These are phyloP conservation scores for Eupithecia subumbrata DNA, from an alignment of 2,888 invertebrate species.

Conservation along the genomic window DNA sequence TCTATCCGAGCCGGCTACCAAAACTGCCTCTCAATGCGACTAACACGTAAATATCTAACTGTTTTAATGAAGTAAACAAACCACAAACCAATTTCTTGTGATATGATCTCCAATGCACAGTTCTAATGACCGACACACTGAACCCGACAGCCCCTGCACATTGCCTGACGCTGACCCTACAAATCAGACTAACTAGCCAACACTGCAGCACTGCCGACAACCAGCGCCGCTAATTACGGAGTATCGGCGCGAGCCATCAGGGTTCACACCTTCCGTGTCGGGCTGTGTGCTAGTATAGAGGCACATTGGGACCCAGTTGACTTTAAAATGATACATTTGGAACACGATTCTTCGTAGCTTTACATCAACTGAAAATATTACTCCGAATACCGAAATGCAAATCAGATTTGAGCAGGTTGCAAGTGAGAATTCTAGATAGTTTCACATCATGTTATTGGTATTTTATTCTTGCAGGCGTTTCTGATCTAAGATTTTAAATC, in stretches of 20 bases:
- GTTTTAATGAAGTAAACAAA: not conserved
- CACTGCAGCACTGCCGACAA: not conserved
- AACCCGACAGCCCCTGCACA: not conserved
- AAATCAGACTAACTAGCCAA: slow-evolving; percentile 20
- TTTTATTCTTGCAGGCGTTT: not conserved
- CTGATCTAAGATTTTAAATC: not conserved
- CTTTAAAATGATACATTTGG: not conserved
- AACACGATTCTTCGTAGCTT: not conserved
- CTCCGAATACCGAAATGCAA: not conserved
- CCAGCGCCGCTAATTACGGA: slow-evolving; percentile 27
- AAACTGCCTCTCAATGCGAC: not conserved
- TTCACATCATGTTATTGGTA: too few relatives aligned
- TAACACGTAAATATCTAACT: not conserved
- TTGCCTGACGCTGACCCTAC: slow-evolving; percentile 13
- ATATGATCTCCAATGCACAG: not conserved
- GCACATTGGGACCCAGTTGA: not conserved
- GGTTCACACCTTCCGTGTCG: slow-evolving; percentile 32
- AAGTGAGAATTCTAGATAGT: too few relatives aligned
- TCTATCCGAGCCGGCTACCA: too few relatives aligned
- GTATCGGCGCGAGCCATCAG: slow-evolving; percentile 30
- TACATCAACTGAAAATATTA: not conserved
- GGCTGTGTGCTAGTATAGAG: not conserved
- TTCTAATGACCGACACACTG: not conserved
- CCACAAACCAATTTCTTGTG: not conserved
- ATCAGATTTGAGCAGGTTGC: not conserved